These are phyloP conservation scores for Pitangus sulphuratus DNA, from an alignment of 2,797 vertebrate species.

Conservation along the genomic window DNA sequence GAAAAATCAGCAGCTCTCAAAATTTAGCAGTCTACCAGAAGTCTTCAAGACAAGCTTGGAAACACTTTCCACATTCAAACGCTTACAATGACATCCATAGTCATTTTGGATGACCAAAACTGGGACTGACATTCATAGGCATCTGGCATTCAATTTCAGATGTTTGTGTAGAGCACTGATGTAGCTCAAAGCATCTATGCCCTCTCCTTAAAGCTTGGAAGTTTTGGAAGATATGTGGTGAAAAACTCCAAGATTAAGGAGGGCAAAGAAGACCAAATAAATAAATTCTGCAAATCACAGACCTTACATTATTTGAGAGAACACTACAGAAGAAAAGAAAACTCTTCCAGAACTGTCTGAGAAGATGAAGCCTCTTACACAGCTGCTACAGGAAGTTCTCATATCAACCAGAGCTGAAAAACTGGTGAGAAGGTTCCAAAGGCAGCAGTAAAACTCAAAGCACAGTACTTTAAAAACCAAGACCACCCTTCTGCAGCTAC, in stretches of 20 bases:
- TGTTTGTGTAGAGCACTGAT: background rate
- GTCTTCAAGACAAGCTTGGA: background rate
- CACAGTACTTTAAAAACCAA: background rate
- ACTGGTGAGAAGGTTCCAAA: background rate
- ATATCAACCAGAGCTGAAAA: background rate
- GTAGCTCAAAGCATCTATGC: background rate
- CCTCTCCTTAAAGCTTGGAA: background rate
- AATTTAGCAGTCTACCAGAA: background rate
- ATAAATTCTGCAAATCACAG: background rate
- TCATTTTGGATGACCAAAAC: background rate
- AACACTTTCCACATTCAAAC: background rate
- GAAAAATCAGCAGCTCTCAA: background rate
- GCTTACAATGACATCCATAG: background rate
- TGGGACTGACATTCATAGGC: background rate
- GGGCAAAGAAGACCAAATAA: background rate
- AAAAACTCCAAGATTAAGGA: background rate
- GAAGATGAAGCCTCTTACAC: fast-evolving
- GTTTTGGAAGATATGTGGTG: fast-evolving
- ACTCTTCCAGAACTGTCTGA: background rate
- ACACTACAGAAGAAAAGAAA: background rate
- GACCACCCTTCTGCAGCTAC: background rate
- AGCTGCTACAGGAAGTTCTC: background rate
- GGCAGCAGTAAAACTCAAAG: background rate
- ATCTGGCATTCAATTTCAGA: background rate
- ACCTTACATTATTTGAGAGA: background rate